Base-by-base conservation (phyloP, 2,888 invertebrate genomes). In the Lasioglossum marginatum region DNA sequence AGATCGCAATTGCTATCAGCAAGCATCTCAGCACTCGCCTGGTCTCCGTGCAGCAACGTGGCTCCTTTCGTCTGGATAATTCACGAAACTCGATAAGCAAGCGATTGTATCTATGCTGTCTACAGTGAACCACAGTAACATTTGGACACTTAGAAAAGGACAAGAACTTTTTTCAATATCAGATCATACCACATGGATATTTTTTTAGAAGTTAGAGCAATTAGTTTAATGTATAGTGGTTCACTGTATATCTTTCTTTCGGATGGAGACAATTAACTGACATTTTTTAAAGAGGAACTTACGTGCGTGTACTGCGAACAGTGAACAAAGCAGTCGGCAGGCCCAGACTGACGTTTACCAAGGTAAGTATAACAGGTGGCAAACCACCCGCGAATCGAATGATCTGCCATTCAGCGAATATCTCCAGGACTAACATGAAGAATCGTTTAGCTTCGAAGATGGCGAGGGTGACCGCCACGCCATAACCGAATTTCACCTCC, bases 381-480 rank as follows among this genome's bases (percentile, higher is more conserved):
- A 92, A 81, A 37, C 93, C 94, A 23, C 94, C 94, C 8, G 93
- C 92, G 77, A 95, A 93, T 12, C 90, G 89, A n/a, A 95, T 91
- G 16, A 93, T 89, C 72, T 92, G 91, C 92, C 93, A 92, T 77
- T 95, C 93, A 27, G 92, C 88, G 43, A 94, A 88, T 77, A 93
- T 92, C 82, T 94, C 94, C n/a, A 94, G 74, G 16, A 91, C 85
- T 63, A 95, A 78, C 52, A 94, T 88, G 60, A 93, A 89, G 60
- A 94, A 89, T 5, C 95, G 91, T 87, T 95, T 94, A 19, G 91
- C 90, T 85, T 94, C 94, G 75, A 95, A 89, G 12, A 92, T 88
- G 31, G 91, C 92, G n/a, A 94, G 90, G 8, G 93, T 92, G 31
- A 92, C 87, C 19, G 94, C 94, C 0, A 94, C 90, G 6, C 89